Evolutionary conservation across 2,797 vertebrate genomes (phyloP).

Genomic region (Sebastes iracundus): DNA sequence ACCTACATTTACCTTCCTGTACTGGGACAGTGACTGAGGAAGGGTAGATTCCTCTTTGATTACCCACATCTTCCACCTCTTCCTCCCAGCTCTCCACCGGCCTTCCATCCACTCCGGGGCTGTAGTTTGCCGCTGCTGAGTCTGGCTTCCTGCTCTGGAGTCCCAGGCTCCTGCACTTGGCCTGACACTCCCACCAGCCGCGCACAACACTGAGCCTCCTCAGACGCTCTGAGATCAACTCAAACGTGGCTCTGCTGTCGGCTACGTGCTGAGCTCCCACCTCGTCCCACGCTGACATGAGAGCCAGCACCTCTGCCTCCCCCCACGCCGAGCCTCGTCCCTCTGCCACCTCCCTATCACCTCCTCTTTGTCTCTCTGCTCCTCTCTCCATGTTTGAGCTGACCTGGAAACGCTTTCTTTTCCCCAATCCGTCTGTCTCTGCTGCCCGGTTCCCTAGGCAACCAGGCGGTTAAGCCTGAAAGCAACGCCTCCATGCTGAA

Average conservation of each 20-base stretch:
- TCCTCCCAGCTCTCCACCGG: slow-evolving; percentile 67
- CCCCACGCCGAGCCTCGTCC: slow-evolving; percentile 81
- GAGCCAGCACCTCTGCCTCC: slow-evolving; percentile 90
- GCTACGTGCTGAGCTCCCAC: slow-evolving; percentile 86
- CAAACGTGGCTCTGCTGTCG: slow-evolving; percentile 90
- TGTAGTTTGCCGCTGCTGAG: slow-evolving; percentile 80
- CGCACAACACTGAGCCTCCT: slow-evolving; percentile 88
- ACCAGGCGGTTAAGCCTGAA: slow-evolving; percentile 93
- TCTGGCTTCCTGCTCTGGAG: slow-evolving; percentile 86
- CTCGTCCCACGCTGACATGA: slow-evolving; percentile 90
- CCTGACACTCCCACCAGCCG: slow-evolving; percentile 91
- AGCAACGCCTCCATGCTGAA: slow-evolving; percentile 85
- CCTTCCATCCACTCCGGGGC: slow-evolving; percentile 80
- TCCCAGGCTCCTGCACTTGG: slow-evolving; percentile 90
- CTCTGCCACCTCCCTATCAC: slow-evolving; percentile 79
- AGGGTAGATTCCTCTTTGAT: slow-evolving; percentile 56
- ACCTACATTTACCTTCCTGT: slow-evolving; percentile 75
- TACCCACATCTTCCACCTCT: slow-evolving; percentile 72
- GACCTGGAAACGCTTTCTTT: slow-evolving; percentile 95
- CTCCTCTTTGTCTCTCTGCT: slow-evolving; percentile 89
- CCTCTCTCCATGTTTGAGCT: slow-evolving; percentile 94
- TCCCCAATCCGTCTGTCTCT: slow-evolving; percentile 86
- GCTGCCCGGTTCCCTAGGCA: slow-evolving; percentile 95
- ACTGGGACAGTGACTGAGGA: slow-evolving; percentile 62
- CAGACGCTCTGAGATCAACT: slow-evolving; percentile 91